phyloP scores from a whole-genome alignment of 2,113 vertebrate species.

The Hydrochoerus hydrochaeris region DNA sequence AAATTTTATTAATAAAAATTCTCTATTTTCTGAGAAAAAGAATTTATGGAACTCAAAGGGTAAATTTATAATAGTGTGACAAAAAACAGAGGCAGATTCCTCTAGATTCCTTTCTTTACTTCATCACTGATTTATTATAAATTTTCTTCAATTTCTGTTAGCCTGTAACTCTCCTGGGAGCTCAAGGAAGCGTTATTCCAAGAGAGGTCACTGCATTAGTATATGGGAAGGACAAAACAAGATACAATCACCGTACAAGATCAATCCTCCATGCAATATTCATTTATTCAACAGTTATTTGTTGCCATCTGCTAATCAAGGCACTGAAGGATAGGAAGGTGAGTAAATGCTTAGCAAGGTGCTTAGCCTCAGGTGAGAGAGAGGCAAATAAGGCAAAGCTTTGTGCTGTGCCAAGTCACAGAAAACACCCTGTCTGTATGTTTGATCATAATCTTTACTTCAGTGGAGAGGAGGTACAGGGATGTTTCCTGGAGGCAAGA shows the following conservation, averaged over 20 bases:
- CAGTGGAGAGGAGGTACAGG: background rate
- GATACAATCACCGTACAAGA: background rate
- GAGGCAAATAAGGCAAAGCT: background rate
- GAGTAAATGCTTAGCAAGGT: background rate
- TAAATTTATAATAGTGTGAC: background rate
- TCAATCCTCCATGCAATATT: background rate
- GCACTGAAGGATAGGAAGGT: background rate
- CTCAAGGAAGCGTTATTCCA: background rate
- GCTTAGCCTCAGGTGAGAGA: background rate
- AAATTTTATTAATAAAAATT: slow-evolving; percentile 11
- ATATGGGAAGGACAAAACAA: background rate
- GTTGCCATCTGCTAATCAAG: background rate
- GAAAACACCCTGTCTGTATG: background rate
- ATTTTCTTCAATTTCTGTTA: background rate
- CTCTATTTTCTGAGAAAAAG: background rate
- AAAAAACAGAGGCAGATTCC: background rate
- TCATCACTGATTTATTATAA: background rate
- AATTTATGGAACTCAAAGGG: background rate
- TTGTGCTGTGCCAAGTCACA: background rate
- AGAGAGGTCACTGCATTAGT: background rate
- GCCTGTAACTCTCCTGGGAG: slow-evolving; percentile 28
- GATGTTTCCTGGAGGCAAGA: background rate
- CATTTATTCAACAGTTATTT: background rate
- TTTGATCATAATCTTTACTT: background rate
- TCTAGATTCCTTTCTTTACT: background rate